A percentile compares a stretch with the other conserved stretches of the same genome.
phyloP scores from a whole-genome alignment of 2,113 vertebrate genomes.

The Nerophis lumbriciformis region DNA sequence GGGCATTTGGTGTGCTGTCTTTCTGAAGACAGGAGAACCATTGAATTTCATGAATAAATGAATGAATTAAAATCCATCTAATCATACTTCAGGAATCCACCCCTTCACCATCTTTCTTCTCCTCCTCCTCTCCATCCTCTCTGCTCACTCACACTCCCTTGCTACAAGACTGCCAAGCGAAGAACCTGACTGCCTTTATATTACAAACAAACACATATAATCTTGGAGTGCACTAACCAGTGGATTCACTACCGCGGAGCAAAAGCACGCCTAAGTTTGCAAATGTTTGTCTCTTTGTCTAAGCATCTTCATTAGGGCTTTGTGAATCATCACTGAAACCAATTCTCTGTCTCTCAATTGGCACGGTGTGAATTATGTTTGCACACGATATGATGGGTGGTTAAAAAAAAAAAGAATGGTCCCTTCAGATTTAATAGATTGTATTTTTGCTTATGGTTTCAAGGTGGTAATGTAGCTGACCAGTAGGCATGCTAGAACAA shows the following conservation, averaged over 20 bases:
- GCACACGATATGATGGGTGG: slow-evolving; percentile 22
- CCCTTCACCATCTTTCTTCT: not conserved
- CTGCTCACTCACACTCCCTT: slow-evolving; percentile 13
- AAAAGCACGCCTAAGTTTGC: slow-evolving; percentile 53
- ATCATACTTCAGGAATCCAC: slow-evolving; percentile 65
- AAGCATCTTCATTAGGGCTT: slow-evolving; percentile 61
- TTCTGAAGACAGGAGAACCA: slow-evolving; percentile 59
- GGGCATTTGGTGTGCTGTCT: slow-evolving; percentile 58
- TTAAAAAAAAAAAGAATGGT: slow-evolving; percentile 32
- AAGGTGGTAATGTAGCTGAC: slow-evolving; percentile 22
- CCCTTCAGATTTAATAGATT: slow-evolving; percentile 26
- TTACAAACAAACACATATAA: slow-evolving; percentile 63
- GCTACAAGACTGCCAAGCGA: slow-evolving; percentile 31
- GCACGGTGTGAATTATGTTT: slow-evolving; percentile 50
- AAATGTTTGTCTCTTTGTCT: slow-evolving; percentile 52
- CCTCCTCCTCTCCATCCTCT: not conserved
- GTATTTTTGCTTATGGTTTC: slow-evolving; percentile 18
- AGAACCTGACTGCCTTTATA: slow-evolving; percentile 40
- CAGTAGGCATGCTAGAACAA: slow-evolving; percentile 11
- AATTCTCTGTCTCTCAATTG: slow-evolving; percentile 57
- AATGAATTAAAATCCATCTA: slow-evolving; percentile 73
- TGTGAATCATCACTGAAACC: slow-evolving; percentile 63
- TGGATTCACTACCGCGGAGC: slow-evolving; percentile 45
- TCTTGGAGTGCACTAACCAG: slow-evolving; percentile 43
- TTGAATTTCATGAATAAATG: slow-evolving; percentile 73